phyloP scores from a whole-genome alignment of 2,797 vertebrate species.

The Ctenosaura bakeri region DNA sequence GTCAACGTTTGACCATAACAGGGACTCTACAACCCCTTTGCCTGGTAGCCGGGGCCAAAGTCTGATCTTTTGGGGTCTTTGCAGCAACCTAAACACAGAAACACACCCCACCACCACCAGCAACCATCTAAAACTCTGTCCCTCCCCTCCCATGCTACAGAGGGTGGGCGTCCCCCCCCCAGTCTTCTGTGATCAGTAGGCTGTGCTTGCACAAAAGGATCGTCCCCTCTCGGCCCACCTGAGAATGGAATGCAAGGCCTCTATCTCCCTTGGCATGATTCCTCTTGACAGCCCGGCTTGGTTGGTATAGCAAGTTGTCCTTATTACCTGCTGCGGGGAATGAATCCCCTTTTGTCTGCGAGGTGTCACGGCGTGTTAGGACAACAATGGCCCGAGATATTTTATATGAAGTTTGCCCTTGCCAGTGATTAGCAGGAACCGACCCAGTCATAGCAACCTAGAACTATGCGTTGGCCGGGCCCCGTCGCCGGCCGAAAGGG shows the following conservation, averaged over 20 bases:
- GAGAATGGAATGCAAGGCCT: constrained; percentile 82
- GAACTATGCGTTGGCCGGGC: constrained; percentile 96
- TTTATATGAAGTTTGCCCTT: constrained; percentile 99
- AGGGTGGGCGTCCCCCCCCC: constrained; percentile 28
- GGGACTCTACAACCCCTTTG: too few relatives aligned
- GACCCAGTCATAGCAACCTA: constrained; percentile 99
- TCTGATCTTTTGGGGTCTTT: neutral
- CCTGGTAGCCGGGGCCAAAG: too few relatives aligned
- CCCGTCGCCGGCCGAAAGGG: constrained; percentile 92
- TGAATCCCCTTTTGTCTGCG: constrained; percentile 95
- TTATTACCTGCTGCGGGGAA: constrained; percentile 95
- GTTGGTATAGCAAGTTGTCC: constrained; percentile 90
- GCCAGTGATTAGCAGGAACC: constrained; percentile 98
- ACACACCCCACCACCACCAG: too few relatives aligned
- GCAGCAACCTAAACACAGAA: neutral
- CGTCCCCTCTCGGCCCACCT: constrained; percentile 79
- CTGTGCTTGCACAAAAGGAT: constrained; percentile 74
- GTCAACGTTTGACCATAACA: too few relatives aligned
- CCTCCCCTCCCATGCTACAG: neutral
- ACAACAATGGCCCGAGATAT: constrained; percentile 95
- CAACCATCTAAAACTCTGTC: constrained; percentile 14
- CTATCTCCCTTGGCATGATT: constrained; percentile 77
- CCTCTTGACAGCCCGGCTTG: constrained; percentile 82
- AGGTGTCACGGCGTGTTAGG: constrained; percentile 96
- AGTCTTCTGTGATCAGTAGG: constrained; percentile 77